These are phyloP conservation scores for Ochlodes sylvanus DNA, from an alignment of 2,888 invertebrate species.

Conservation along the genomic window DNA sequence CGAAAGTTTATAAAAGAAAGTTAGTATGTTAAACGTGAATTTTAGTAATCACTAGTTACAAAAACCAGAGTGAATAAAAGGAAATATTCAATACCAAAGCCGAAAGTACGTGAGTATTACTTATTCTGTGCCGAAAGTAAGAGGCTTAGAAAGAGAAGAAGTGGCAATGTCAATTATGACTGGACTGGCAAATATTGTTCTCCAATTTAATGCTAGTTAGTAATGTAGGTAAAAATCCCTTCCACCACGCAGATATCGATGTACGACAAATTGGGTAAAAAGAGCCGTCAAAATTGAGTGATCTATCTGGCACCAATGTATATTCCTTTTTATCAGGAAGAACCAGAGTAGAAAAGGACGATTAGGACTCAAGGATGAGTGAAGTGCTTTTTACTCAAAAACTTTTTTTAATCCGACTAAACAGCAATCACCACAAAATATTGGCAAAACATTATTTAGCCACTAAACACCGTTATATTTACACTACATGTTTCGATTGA, in stretches of 20 bases:
- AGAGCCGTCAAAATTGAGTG: no score
- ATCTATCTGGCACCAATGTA: no score
- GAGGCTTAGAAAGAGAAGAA: not conserved
- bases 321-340: no score
- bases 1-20: constrained; percentile 31
- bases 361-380: not conserved
- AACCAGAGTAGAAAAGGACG: not conserved
- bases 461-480: constrained; percentile 65
- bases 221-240: no score
- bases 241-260: no score
- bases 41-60: constrained; percentile 18
- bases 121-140: no score
- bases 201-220: not conserved
- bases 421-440: not conserved
- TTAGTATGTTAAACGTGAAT: constrained; percentile 28
- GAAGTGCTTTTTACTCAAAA: not conserved
- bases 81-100: not conserved
- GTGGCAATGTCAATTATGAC: not conserved
- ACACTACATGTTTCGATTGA: constrained; percentile 71
- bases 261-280: no score
- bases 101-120: no score
- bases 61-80: constrained; percentile 1
- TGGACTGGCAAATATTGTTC: not conserved
- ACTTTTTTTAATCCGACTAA: not conserved
- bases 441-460: constrained; percentile 52